phyloP scores from a whole-genome alignment of 1,140 invertebrate species.

The Heliconius nattereri region DNA sequence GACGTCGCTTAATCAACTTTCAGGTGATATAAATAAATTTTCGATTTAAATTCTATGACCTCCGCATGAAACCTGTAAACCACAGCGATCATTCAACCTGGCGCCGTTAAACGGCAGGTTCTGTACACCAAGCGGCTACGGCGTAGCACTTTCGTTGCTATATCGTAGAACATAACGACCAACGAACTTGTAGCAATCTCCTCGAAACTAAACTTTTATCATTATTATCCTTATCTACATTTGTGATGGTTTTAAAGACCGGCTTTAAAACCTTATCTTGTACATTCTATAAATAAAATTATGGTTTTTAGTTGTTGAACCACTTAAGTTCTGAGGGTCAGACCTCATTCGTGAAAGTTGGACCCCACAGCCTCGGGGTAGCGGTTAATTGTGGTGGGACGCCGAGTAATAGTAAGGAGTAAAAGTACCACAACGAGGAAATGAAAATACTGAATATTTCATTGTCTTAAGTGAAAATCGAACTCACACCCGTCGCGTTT shows the following conservation, averaged over 20 bases:
- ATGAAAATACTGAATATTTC: no score
- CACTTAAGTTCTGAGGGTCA: not conserved
- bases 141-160: conserved; percentile 14
- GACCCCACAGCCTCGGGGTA: no score
- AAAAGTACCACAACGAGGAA: no score
- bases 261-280: not conserved
- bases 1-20: not conserved
- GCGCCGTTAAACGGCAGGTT: not conserved
- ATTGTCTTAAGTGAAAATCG: no score
- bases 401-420: no score
- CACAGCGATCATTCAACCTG: conserved; percentile 10
- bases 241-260: conserved; percentile 11
- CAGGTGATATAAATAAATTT: conserved; percentile 6
- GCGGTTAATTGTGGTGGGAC: no score
- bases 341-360: no score
- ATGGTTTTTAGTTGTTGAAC: not conserved
- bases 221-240: conserved; percentile 14
- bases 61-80: conserved; percentile 8
- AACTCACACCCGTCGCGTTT: no score
- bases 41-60: conserved; percentile 12
- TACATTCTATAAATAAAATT: not conserved
- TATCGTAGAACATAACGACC: conserved; percentile 16
- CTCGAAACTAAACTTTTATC: conserved; percentile 8
- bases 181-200: conserved; percentile 2
- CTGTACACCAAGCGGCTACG: conserved; percentile 12